Percentiles rank a stretch among this genome's conserved stretches.
Evolutionary conservation across 2,113 vertebrate genomes (phyloP).

Genomic region (Tragelaphus buxtoni): DNA sequence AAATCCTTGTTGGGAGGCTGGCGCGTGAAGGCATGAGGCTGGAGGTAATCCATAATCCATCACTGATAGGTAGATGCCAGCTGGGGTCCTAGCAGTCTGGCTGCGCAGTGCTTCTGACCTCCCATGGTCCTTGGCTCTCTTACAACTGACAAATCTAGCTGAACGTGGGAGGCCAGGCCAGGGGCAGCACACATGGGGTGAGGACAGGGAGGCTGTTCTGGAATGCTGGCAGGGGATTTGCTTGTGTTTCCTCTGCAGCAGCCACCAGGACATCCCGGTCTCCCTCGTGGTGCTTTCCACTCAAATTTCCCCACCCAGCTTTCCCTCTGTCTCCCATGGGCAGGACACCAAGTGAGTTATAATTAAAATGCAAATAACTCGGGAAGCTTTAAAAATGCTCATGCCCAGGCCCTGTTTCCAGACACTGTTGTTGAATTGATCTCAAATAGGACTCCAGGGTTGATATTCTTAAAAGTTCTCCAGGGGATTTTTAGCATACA

Average conservation of each 20-base stretch:
- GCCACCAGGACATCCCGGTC: neutral
- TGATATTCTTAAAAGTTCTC: neutral
- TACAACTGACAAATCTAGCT: constrained; percentile 15
- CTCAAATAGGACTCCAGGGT: neutral
- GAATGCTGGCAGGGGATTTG: neutral
- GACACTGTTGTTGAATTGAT: neutral
- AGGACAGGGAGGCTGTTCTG: neutral
- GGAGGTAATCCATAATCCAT: constrained; percentile 3
- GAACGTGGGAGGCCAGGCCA: neutral
- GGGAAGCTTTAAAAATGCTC: neutral
- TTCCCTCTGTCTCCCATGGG: neutral
- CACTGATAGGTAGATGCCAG: constrained; percentile 5
- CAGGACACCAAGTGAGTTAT: neutral
- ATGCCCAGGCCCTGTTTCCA: neutral
- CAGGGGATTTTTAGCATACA: neutral
- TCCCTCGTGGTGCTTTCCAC: neutral
- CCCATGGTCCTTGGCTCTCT: constrained; percentile 35
- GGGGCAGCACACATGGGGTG: neutral
- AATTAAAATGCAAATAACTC: neutral
- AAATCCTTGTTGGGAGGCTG: neutral
- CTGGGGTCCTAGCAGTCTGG: constrained; percentile 27
- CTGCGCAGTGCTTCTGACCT: constrained; percentile 34
- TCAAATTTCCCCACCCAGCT: neutral
- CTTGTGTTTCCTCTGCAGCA: neutral
- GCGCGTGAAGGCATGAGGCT: constrained; percentile 5